Conservation (phyloP, 2,797 vertebrate species). For the Myotis planiceps region DNA sequence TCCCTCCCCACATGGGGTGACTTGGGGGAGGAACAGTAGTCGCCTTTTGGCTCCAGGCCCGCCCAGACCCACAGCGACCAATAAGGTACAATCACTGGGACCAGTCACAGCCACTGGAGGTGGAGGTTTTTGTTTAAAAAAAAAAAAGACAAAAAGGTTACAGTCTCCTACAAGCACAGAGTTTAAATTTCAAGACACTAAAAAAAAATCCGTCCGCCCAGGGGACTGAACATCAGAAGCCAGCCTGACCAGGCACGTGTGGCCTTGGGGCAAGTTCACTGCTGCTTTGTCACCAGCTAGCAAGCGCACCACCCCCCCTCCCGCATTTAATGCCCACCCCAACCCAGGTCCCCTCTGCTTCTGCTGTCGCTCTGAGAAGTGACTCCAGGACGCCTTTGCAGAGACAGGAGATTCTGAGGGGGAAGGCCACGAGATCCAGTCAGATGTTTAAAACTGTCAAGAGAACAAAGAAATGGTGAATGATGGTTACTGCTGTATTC, state of each 20-base stretch:
- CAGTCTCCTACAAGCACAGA: conserved; percentile 84
- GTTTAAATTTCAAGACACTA: conserved; percentile 82
- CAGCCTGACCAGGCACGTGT: conserved; percentile 75
- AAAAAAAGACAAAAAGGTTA: conserved; percentile 71
- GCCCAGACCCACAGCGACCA: conserved; percentile 81
- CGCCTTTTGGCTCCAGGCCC: conserved; percentile 80
- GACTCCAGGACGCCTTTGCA: conserved; percentile 69
- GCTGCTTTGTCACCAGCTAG: conserved; percentile 78
- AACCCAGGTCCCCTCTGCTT: conserved; percentile 42
- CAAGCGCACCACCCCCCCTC: conserved; percentile 77
- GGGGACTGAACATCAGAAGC: conserved; percentile 79
- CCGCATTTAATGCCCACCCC: conserved; percentile 59
- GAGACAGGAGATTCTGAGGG: conserved; percentile 78
- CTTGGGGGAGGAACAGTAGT: conserved; percentile 26
- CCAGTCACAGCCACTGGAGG: conserved; percentile 76
- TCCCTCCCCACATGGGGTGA: neutral
- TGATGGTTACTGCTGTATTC: rapidly evolving
- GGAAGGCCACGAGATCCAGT: conserved; percentile 78
- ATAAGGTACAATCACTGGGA: conserved; percentile 77
- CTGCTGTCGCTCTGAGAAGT: conserved; percentile 30
- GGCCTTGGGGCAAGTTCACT: conserved; percentile 73
- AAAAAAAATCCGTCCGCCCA: conserved; percentile 83
- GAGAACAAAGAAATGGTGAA: conserved; percentile 43
- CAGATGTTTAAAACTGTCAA: conserved; percentile 86
- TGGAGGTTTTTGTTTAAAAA: conserved; percentile 50